Evolutionary conservation across 2,113 vertebrate species (phyloP).

Genomic region (Gavialis gangeticus): DNA sequence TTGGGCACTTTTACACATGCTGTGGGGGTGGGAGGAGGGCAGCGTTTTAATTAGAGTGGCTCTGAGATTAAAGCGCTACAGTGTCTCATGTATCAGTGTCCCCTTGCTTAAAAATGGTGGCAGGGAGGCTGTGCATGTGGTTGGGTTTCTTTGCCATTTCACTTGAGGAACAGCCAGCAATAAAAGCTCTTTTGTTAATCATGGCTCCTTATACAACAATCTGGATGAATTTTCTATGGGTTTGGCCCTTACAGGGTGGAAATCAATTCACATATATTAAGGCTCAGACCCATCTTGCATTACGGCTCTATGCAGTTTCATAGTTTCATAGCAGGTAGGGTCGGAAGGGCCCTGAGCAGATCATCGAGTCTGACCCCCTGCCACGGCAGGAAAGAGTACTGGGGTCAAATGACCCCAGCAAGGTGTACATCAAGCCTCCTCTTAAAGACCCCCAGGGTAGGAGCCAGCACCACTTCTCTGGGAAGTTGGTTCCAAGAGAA

Average conservation of each 20-base stretch:
- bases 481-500: not conserved
- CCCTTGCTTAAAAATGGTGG: rapidly evolving
- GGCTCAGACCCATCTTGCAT: too few species aligned
- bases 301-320: too few species aligned
- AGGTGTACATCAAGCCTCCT: too few species aligned
- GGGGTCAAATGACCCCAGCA: too few species aligned
- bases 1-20: not conserved
- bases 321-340: too few species aligned
- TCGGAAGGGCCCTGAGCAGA: too few species aligned
- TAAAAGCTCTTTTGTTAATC: not conserved
- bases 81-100: not conserved
- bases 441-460: too few species aligned
- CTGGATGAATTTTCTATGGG: not conserved
- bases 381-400: too few species aligned
- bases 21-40: not conserved
- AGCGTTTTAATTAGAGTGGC: too few species aligned
- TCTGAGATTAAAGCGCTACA: not conserved
- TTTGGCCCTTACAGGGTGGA: not conserved
- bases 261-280: not conserved
- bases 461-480: not conserved
- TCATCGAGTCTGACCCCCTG: too few species aligned
- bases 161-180: not conserved
- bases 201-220: not conserved
- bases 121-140: not conserved
- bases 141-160: not conserved